These are phyloP conservation scores for Cebidichthys violaceus DNA, from an alignment of 2,113 vertebrate species.

Conservation along the genomic window DNA sequence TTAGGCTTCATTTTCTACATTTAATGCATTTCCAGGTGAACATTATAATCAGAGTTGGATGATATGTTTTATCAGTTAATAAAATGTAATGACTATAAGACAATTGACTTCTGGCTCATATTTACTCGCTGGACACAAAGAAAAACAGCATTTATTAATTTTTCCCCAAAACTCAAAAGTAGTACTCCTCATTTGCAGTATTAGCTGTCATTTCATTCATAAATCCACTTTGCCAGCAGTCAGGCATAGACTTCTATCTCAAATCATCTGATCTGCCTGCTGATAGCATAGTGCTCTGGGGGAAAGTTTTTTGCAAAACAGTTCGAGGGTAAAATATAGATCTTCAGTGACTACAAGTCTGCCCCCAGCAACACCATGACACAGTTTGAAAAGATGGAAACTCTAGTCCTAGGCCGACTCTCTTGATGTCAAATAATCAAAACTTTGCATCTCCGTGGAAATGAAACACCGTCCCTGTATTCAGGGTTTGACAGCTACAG, in stretches of 20 bases:
- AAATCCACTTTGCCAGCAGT: constrained; percentile 30
- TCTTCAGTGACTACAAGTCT: constrained; percentile 17
- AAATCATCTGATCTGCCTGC: constrained; percentile 24
- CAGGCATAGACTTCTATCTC: constrained; percentile 22
- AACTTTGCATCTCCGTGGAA: constrained; percentile 20
- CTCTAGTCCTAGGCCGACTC: neutral
- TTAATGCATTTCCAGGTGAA: neutral
- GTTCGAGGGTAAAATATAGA: constrained; percentile 20
- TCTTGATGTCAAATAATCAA: constrained; percentile 25
- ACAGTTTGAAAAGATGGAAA: constrained; percentile 25
- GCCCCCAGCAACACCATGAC: constrained; percentile 15
- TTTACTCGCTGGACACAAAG: constrained; percentile 1
- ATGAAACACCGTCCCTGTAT: constrained; percentile 4
- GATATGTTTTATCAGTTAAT: neutral
- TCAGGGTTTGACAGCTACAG: constrained; percentile 4
- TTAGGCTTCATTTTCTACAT: neutral
- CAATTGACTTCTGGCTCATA: neutral
- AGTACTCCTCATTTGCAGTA: constrained; percentile 15
- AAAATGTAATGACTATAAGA: neutral
- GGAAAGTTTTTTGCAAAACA: constrained; percentile 38
- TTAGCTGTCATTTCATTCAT: constrained; percentile 8
- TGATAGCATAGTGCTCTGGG: constrained; percentile 14
- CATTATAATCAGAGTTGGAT: neutral
- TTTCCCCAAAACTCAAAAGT: neutral
- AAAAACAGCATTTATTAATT: neutral